A percentile compares a stretch with the other conserved stretches of the same genome.
These are phyloP conservation scores for Lota lota DNA, from an alignment of 2,113 vertebrate genomes.

Conservation along the genomic window DNA sequence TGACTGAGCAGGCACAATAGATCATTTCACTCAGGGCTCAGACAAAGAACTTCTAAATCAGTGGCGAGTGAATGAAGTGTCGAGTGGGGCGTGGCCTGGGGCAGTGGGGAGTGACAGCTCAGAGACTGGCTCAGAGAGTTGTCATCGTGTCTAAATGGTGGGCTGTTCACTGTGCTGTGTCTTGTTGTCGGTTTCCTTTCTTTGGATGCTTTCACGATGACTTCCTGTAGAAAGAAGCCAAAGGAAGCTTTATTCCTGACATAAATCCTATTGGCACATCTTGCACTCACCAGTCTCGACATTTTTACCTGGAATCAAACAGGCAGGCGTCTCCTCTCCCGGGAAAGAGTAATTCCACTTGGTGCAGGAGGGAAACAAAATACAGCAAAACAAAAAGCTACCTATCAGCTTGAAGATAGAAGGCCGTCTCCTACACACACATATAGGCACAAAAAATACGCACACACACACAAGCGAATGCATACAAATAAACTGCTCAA, in stretches of 20 bases:
- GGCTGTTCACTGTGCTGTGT: constrained; percentile 44
- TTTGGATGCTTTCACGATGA: constrained; percentile 39
- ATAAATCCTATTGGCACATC: constrained; percentile 49
- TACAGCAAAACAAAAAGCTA: too few species aligned
- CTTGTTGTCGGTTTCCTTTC: constrained; percentile 18
- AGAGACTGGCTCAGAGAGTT: constrained; percentile 49
- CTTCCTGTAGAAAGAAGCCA: constrained; percentile 35
- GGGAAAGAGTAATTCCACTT: constrained; percentile 34
- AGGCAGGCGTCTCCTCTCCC: constrained; percentile 17
- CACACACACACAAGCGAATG: constrained; percentile 5
- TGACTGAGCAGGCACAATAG: constrained; percentile 63
- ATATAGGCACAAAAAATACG: background rate
- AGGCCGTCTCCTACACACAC: background rate
- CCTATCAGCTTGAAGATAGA: too few species aligned
- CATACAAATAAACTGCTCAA: too few species aligned
- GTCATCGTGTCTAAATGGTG: constrained; percentile 53
- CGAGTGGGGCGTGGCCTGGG: constrained; percentile 52
- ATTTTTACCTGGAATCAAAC: constrained; percentile 43
- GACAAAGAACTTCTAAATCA: constrained; percentile 60
- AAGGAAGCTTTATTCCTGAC: constrained; percentile 19
- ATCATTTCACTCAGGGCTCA: constrained; percentile 56
- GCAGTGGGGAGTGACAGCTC: constrained; percentile 45
- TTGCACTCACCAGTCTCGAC: constrained; percentile 14
- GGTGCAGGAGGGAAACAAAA: too few species aligned
- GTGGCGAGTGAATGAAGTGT: constrained; percentile 62